Base-by-base conservation (phyloP, 2,888 invertebrate species). In the Saturnia pavonia region DNA sequence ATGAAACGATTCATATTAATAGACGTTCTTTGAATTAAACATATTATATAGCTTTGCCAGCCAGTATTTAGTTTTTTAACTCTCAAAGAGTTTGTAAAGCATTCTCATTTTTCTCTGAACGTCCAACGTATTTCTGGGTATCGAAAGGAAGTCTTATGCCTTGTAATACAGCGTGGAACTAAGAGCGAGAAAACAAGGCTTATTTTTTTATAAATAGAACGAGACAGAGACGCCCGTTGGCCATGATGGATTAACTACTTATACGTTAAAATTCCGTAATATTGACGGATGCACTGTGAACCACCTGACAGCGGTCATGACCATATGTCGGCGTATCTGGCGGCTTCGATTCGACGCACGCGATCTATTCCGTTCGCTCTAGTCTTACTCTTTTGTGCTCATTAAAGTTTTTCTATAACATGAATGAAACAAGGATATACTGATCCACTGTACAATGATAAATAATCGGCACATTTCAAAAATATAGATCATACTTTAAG, bases 241-340 rank as follows among this genome's bases (percentile, higher is more conserved):
- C 42, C 63, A 40, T 63, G 51, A 65, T 16, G 40, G 73, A 71
- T 73, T 73, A 74, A 73, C 69, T 77, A 43, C 43, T 43, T 43
- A 54, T 54, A 51, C 68, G 48, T 80, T 79, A 81, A 77, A 76
- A 78, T 73, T 77, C 77, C 78, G 79, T 77, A 79, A 83, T 82
- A 85, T 82, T 87, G 86, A 89, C 92, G 91, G 92, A 89, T 92
- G 92, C 85, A 87, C 75, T 76, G 73, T 75, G 78, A 78, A 79
- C 87, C 92, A 92, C 87, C 91, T 92, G 92, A 92, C 92, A 89
- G 87, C 89, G 88, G 88, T 86, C 87, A 84, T 84, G 89, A 82
- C 90, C 92, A 92, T 91, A 91, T 93, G 92, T 86, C 88, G 87
- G 77, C 76, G 76, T 76, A 75, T 71, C 74, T 78, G 75, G 73